Evolutionary conservation across 2,113 vertebrate genomes (phyloP), one percentile per base, ranked within the genome.

Genomic region (Etheostoma cragini): DNA sequence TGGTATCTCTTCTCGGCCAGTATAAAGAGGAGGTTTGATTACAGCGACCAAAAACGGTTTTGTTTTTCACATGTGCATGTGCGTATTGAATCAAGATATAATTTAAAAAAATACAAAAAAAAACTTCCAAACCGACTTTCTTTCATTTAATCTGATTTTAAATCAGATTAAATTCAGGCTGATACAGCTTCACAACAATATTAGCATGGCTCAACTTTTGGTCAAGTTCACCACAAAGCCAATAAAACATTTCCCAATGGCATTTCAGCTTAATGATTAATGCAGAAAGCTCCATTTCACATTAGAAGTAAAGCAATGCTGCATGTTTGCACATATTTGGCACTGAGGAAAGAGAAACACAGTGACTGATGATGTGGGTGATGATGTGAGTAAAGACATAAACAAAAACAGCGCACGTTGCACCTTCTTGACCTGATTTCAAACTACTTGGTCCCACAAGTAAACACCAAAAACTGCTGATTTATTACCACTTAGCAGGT

Each of bases 381-480:
- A 6, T 38, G 38, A 38, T 38, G 8, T 38, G 38, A 38, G 38
- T 38, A 10, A 38, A 38, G 38, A 38, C 38, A 38, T 38, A 21
- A 16, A 56, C 16, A 42, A n/a, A 24, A 49, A 19, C 14, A 46
- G 1, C 6, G 5, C 10, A 35, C 13, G 15, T 26, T 22, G 60
- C 50, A 26, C 42, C 52, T 35, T 38, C 52, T 30, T 57, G 58
- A 42, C 74, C 74, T 58, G 54, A 38, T 63, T 46, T 8, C 47
- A 42, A 12, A 53, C 17, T 13, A 45, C 67, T 52, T 17, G 5
- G 21, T 22, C 4, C 13, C 33, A 24, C 45, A 35, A 24, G 35
- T 65, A 65, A 56, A 76, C 35, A 76, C 0, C 45, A 67, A n/a
- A 21, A n/a, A 52, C 0, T 21, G 35, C 24, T 47, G 77, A 46